Percentiles rank a stretch among this genome's conserved stretches.
Evolutionary conservation across 2,888 invertebrate species (phyloP).

Genomic region (Slavum lentiscoides): DNA sequence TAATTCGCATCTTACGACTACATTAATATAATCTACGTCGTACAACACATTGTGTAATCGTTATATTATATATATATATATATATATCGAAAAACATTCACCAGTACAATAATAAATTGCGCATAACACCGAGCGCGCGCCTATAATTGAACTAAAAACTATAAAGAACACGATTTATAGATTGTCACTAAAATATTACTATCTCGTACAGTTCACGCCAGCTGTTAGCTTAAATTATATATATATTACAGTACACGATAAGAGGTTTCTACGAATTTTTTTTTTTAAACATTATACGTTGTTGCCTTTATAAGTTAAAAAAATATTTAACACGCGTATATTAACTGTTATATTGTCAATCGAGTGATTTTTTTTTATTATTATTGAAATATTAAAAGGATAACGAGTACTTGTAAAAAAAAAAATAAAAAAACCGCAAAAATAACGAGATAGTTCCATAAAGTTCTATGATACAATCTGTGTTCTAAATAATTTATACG

Average conservation of each 20-base stretch:
- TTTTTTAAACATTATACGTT: background rate
- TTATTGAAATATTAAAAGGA: background rate
- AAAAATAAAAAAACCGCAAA: slow-evolving; percentile 18
- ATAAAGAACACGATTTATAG: slow-evolving; percentile 41
- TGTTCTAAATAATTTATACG: slow-evolving; percentile 33
- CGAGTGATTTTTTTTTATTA: no score
- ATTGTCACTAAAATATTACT: slow-evolving; percentile 50
- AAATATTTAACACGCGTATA: no score
- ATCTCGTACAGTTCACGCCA: slow-evolving; percentile 42
- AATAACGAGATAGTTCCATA: slow-evolving; percentile 47
- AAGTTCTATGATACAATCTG: slow-evolving; percentile 40
- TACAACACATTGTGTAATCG: background rate
- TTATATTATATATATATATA: no score
- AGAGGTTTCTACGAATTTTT: background rate
- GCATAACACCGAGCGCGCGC: background rate
- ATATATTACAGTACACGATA: background rate
- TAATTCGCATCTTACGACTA: background rate
- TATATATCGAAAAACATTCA: slow-evolving; percentile 27
- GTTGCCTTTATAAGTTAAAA: background rate
- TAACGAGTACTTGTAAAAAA: no score
- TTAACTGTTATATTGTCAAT: no score
- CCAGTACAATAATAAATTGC: background rate
- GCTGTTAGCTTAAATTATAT: slow-evolving; percentile 13
- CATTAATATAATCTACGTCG: background rate
- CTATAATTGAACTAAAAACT: slow-evolving; percentile 8